Conservation (phyloP, 2,888 invertebrate species). For the Hololepta plana region DNA sequence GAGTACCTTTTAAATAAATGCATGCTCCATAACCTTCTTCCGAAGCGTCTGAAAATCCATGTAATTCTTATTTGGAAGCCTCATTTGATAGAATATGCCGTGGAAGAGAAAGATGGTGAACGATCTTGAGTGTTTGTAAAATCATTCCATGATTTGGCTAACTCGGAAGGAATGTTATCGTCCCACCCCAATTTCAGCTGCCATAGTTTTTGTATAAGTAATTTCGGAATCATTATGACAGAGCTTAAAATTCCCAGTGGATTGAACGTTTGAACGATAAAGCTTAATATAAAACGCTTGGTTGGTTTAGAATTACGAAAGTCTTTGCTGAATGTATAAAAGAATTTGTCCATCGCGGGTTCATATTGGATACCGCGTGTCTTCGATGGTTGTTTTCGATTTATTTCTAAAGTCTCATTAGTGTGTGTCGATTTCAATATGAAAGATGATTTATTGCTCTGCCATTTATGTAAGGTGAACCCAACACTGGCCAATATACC, state of each 20-base stretch:
- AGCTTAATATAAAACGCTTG: slow-evolving; percentile 5
- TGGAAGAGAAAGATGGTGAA: too few species aligned
- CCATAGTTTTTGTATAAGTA: slow-evolving; percentile 7
- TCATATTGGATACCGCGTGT: neutral
- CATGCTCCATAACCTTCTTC: slow-evolving; percentile 5
- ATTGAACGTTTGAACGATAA: slow-evolving; percentile 3
- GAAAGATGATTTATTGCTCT: slow-evolving; percentile 5
- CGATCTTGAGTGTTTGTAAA: too few species aligned
- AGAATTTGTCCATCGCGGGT: slow-evolving; percentile 6
- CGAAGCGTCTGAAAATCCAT: slow-evolving; percentile 5
- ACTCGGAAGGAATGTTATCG: neutral
- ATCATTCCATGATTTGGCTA: slow-evolving; percentile 2
- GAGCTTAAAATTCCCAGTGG: neutral
- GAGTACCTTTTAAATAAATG: slow-evolving; percentile 3
- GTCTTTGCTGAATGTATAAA: slow-evolving; percentile 6
- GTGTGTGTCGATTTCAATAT: slow-evolving; percentile 5
- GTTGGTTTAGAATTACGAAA: slow-evolving; percentile 1
- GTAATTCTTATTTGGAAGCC: neutral
- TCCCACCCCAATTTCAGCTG: slow-evolving; percentile 1
- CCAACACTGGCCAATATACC: neutral
- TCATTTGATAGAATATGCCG: too few species aligned
- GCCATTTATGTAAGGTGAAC: slow-evolving; percentile 7
- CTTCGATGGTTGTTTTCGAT: neutral
- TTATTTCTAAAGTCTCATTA: slow-evolving; percentile 3
- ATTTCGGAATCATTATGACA: slow-evolving; percentile 4